Conservation (phyloP, 30 jellyfish, hydroid and myxozoan genomes). For the Clytia hemisphaerica region DNA sequence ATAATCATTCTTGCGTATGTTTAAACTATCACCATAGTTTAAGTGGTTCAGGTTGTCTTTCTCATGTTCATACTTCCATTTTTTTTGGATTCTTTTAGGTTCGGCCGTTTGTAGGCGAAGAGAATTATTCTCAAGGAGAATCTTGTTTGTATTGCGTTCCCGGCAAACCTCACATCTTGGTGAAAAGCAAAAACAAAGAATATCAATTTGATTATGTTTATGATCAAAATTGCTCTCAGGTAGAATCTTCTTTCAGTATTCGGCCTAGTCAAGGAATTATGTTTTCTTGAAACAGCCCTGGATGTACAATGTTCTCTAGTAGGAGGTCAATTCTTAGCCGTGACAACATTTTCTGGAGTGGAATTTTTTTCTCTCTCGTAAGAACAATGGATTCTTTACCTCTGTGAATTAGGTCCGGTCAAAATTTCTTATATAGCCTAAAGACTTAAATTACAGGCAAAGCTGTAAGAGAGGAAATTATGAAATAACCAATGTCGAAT, state of each 20-base stretch:
- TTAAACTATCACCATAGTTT: no score
- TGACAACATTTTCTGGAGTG: not conserved
- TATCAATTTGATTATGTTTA: slow-evolving; percentile 79
- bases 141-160: slow-evolving; percentile 58
- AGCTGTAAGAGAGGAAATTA: no score
- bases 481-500: no score
- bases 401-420: no score
- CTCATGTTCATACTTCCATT: no score
- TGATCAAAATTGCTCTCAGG: slow-evolving; percentile 64
- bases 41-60: no score
- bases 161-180: slow-evolving; percentile 62
- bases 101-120: slow-evolving; percentile 83
- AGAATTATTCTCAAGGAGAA: slow-evolving; percentile 39
- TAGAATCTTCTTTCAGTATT: not conserved
- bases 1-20: no score
- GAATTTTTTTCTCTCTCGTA: no score
- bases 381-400: no score
- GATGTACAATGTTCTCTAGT: not conserved
- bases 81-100: slow-evolving; percentile 51
- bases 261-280: no score
- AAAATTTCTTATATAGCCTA: no score
- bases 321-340: not conserved
- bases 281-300: not conserved
- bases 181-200: slow-evolving; percentile 79
- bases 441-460: no score